A percentile compares a stretch with the other conserved stretches of the same genome.
phyloP scores from a whole-genome alignment of 2,888 invertebrate species.

The Mythimna ferrago region DNA sequence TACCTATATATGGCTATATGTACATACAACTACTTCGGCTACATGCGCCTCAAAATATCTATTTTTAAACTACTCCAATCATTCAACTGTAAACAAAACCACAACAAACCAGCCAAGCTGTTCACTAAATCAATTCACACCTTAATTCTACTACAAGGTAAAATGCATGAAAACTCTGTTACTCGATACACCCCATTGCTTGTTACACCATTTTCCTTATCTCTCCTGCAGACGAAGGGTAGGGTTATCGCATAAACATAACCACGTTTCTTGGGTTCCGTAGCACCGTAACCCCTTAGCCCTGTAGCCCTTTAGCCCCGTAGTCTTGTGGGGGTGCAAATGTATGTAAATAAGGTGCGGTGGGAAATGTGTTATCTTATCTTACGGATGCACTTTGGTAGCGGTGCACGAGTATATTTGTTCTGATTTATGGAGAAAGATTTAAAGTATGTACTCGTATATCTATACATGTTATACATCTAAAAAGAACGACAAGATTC shows the following conservation, averaged over 20 bases:
- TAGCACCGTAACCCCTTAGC: not conserved
- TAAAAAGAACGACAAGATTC: too few relatives aligned
- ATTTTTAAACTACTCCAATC: too few relatives aligned
- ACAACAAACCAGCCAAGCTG: not conserved
- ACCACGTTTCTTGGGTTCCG: slow-evolving; percentile 27
- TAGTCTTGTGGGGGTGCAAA: slow-evolving; percentile 13
- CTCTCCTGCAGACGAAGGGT: slow-evolving; percentile 19
- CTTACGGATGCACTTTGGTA: slow-evolving; percentile 26
- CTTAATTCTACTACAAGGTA: slow-evolving; percentile 10
- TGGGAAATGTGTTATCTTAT: slow-evolving; percentile 26
- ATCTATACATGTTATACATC: too few relatives aligned
- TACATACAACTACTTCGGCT: too few relatives aligned
- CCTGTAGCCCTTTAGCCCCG: not conserved
- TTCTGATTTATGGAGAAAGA: not conserved
- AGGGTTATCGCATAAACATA: slow-evolving; percentile 55
- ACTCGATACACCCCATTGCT: slow-evolving; percentile 37
- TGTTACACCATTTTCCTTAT: slow-evolving; percentile 52
- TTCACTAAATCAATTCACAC: slow-evolving; percentile 13
- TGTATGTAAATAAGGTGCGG: slow-evolving; percentile 26
- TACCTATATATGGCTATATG: too few relatives aligned
- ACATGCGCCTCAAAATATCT: too few relatives aligned
- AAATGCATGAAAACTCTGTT: slow-evolving; percentile 25
- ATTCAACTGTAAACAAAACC: not conserved
- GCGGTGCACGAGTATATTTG: not conserved
- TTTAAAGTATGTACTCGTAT: not conserved